Base-by-base conservation (phyloP, 2,113 vertebrate genomes). In the Todiramphus chloris region DNA sequence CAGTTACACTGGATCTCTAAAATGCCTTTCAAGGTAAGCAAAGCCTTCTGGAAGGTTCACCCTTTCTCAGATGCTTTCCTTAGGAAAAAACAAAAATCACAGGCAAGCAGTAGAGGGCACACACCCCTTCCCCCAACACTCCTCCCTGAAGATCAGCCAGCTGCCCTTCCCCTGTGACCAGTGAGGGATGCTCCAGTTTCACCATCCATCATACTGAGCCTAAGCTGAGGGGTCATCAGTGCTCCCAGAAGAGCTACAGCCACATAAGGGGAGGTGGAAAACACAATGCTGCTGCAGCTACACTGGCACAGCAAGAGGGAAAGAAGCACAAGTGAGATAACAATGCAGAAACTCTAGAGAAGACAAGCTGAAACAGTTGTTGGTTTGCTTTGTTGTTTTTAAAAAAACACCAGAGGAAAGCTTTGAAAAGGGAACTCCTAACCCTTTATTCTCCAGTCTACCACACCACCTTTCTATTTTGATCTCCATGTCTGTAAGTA, bases 181-280 rank as follows among this genome's bases (percentile, higher is more conserved):
- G 43, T 28, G 7, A 84, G 27, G 44, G 62, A 74, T 63, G 44
- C 35, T 83, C 48, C 39, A 56, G 53, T 37, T 50, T 69, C 63
- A 53, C 39, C 67, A 64, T 27, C 33, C 53, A 37, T 5, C 3
- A 0, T 5, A 18, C 24, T 25, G 41, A 86, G 53, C 35, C 73
- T 70, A 60, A 63, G 53, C 85, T 85, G 53, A 89, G 44, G 35
- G 63, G 37, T 44, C 66, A 53, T 6, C 80, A 74, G 75, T 31
- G 43, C 83, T 96, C 77, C 60, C 69, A 83, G 46, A 89, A 80
- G 58, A 89, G 66, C 82, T 88, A 69, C 75, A 87, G 75, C 70
- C 63, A 13, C 0, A 0, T 0, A 20, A 43, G 51, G 33, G 67
- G 33, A 56, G 25, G 0, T 35, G 51, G 11, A 50, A 60, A 89